Evolutionary conservation across 2,113 vertebrate genomes (phyloP).

Genomic region (Phyllostomus hastatus): DNA sequence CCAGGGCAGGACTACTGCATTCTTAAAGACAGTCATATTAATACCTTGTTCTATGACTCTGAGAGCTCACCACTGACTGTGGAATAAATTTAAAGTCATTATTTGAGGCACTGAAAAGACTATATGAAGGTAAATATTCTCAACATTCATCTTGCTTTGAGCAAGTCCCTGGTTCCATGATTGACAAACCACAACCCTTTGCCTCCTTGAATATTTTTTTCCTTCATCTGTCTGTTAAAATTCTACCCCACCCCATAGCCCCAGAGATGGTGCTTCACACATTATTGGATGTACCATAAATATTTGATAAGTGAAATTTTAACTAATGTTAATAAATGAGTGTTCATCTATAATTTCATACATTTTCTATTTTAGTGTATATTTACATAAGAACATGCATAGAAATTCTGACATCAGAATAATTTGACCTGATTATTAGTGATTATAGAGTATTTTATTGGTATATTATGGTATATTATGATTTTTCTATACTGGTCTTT

Average conservation of each 20-base stretch:
- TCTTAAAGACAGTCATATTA: neutral
- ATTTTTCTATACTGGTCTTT: neutral
- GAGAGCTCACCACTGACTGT: neutral
- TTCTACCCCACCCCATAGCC: neutral
- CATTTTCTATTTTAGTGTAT: neutral
- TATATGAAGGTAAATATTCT: neutral
- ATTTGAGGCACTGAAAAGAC: no score
- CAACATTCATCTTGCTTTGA: neutral
- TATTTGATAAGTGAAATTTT: conserved; percentile 6
- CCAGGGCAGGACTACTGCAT: neutral
- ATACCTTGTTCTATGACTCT: neutral
- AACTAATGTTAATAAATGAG: neutral
- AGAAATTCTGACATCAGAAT: neutral
- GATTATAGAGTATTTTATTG: neutral
- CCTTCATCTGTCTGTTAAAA: neutral
- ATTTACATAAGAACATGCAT: neutral
- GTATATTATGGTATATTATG: neutral
- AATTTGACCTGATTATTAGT: neutral
- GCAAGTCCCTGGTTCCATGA: neutral
- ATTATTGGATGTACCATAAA: neutral
- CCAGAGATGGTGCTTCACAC: neutral
- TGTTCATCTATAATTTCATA: neutral
- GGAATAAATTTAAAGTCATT: no score
- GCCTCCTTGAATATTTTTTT: neutral
- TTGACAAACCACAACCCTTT: neutral